Evolutionary conservation across 2,888 invertebrate species (phyloP).

Genomic region (Keiferia lycopersicella): DNA sequence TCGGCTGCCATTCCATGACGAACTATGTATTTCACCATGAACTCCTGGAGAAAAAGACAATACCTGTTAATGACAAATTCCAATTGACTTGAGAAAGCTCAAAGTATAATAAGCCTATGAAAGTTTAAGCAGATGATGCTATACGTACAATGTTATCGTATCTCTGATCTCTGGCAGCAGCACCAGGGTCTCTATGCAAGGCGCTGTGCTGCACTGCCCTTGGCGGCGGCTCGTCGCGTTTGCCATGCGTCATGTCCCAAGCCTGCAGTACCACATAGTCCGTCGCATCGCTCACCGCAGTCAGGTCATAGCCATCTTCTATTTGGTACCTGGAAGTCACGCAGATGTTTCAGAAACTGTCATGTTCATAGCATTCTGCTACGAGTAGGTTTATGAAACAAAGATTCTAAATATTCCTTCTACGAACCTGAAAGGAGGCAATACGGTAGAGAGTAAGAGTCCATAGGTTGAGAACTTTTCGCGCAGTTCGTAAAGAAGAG

Average conservation of each 20-base stretch:
- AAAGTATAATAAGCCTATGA: not conserved
- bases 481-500: slow-evolving; percentile 82
- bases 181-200: slow-evolving; percentile 73
- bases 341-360: not conserved
- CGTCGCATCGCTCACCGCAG: slow-evolving; percentile 80
- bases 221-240: slow-evolving; percentile 70
- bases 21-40: slow-evolving; percentile 85
- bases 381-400: not conserved
- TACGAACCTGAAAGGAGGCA: slow-evolving; percentile 80
- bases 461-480: slow-evolving; percentile 81
- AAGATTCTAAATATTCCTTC: too few species aligned
- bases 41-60: slow-evolving; percentile 71
- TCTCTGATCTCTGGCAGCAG: slow-evolving; percentile 64
- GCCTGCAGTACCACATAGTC: slow-evolving; percentile 87
- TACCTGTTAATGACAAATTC: not conserved
- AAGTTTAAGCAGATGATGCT: not conserved
- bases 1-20: slow-evolving; percentile 83
- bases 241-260: slow-evolving; percentile 79
- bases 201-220: slow-evolving; percentile 75
- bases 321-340: slow-evolving; percentile 70
- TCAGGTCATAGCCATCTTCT: slow-evolving; percentile 85
- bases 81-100: not conserved
- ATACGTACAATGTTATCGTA: slow-evolving; percentile 70
- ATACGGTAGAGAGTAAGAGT: slow-evolving; percentile 80
- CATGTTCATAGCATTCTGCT: not conserved